Percentiles rank a stretch among this genome's conserved stretches.
Evolutionary conservation across 2,797 vertebrate genomes (phyloP).

Genomic region (Tapirus indicus): DNA sequence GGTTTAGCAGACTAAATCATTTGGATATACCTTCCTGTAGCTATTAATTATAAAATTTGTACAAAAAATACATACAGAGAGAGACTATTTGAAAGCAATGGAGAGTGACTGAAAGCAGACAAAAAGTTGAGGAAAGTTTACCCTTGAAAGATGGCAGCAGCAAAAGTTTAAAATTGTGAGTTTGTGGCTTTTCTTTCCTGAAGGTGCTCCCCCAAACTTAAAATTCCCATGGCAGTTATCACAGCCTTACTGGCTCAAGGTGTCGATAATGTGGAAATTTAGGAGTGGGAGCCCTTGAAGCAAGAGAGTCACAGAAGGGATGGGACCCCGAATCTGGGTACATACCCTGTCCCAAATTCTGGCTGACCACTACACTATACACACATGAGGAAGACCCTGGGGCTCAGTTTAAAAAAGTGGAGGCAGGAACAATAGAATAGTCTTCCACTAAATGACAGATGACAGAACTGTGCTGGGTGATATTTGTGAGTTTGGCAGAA

Average conservation of each 20-base stretch:
- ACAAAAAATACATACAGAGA: not conserved
- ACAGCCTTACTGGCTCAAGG: not conserved
- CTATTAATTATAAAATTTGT: slow-evolving; percentile 46
- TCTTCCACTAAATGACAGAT: not conserved
- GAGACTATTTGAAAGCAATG: not conserved
- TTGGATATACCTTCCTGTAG: not conserved
- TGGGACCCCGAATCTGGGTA: not conserved
- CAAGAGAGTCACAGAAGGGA: not conserved
- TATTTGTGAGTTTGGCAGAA: not conserved
- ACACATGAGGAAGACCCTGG: not conserved
- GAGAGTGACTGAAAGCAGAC: not conserved
- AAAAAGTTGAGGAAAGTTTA: slow-evolving; percentile 24
- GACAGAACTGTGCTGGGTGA: not conserved
- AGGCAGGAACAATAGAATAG: not conserved
- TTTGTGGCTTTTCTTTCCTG: not conserved
- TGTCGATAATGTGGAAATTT: not conserved
- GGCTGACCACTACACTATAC: not conserved
- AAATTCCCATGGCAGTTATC: not conserved
- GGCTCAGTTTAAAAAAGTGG: not conserved
- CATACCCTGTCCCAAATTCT: not conserved
- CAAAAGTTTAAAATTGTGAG: not conserved
- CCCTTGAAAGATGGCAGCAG: not conserved
- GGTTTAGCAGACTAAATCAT: not conserved
- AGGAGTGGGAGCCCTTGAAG: not conserved
- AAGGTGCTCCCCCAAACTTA: not conserved